Evolutionary conservation across 2,888 invertebrate genomes (phyloP).

Genomic region (Malacosoma neustria): DNA sequence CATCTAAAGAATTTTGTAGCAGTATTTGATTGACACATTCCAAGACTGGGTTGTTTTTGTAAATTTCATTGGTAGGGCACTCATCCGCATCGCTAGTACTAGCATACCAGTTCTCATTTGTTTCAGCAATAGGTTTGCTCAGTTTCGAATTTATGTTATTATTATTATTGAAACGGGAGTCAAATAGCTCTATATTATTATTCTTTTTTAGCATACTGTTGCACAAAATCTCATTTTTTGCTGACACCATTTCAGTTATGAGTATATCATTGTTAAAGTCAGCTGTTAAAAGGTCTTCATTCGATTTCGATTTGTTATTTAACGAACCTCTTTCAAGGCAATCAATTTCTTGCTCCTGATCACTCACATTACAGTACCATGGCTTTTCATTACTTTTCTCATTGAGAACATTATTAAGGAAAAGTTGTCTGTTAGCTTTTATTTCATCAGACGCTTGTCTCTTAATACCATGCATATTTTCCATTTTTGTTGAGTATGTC

Average conservation of each 20-base stretch:
- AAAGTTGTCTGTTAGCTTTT: slow-evolving; percentile 58
- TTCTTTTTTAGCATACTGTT: slow-evolving; percentile 41
- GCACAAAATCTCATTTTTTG: slow-evolving; percentile 61
- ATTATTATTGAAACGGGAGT: slow-evolving; percentile 39
- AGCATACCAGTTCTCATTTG: slow-evolving; percentile 86
- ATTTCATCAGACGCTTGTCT: slow-evolving; percentile 64
- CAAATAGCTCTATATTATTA: slow-evolving; percentile 40
- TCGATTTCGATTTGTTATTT: slow-evolving; percentile 50
- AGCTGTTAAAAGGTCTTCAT: slow-evolving; percentile 45
- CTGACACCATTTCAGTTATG: slow-evolving; percentile 48
- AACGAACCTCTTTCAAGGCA: slow-evolving; percentile 43
- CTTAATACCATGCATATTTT: slow-evolving; percentile 73
- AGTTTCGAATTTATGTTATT: slow-evolving; percentile 43
- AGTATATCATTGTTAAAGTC: slow-evolving; percentile 40
- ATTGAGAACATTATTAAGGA: slow-evolving; percentile 56
- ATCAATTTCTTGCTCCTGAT: slow-evolving; percentile 63
- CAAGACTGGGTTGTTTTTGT: slow-evolving; percentile 87
- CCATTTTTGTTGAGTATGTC: slow-evolving; percentile 72
- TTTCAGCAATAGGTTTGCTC: slow-evolving; percentile 52
- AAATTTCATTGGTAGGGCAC: slow-evolving; percentile 79
- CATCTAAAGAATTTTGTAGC: slow-evolving; percentile 81
- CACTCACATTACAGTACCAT: slow-evolving; percentile 70
- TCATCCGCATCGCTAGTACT: slow-evolving; percentile 87
- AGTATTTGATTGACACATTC: slow-evolving; percentile 92
- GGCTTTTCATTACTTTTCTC: slow-evolving; percentile 61